phyloP scores from a whole-genome alignment of 2,888 invertebrate species.

The Drosophila paucipuncta region DNA sequence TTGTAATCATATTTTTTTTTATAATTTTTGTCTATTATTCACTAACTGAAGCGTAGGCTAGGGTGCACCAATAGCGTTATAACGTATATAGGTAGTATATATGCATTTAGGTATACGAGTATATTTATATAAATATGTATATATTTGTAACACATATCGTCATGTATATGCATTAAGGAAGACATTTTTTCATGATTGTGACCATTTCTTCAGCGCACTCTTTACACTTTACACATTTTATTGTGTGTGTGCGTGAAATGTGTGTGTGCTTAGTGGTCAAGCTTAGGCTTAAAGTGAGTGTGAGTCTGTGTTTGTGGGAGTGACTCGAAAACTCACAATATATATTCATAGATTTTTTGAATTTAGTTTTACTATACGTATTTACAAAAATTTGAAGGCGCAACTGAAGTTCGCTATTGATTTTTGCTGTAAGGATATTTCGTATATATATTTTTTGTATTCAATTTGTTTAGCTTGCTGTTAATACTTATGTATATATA shows the following conservation, averaged over 20 bases:
- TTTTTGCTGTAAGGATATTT: constrained; percentile 24
- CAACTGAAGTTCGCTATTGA: constrained; percentile 70
- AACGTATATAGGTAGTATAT: constrained; percentile 29
- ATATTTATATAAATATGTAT: constrained; percentile 58
- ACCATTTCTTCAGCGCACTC: constrained; percentile 66
- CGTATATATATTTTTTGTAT: constrained; percentile 19
- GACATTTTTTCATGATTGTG: constrained; percentile 80
- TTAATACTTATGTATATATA: constrained; percentile 20
- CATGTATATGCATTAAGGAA: constrained; percentile 80
- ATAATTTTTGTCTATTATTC: constrained; percentile 32
- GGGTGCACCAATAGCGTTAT: constrained; percentile 61
- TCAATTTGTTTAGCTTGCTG: neutral
- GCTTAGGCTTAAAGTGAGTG: constrained; percentile 65
- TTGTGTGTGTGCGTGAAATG: constrained; percentile 10
- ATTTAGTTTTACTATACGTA: constrained; percentile 32
- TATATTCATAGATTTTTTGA: constrained; percentile 50
- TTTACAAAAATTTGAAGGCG: constrained; percentile 70
- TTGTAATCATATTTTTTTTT: constrained; percentile 29
- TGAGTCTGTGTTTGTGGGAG: constrained; percentile 67
- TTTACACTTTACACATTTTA: constrained; percentile 35
- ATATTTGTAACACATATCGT: constrained; percentile 75
- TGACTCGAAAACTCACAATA: constrained; percentile 47
- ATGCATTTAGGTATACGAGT: constrained; percentile 48
- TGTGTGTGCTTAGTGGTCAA: constrained; percentile 60
- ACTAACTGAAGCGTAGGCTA: constrained; percentile 75